A percentile compares a stretch with the other conserved stretches of the same genome.
Conservation (phyloP, 2,888 invertebrate species). For the Antheraea yamamai region DNA sequence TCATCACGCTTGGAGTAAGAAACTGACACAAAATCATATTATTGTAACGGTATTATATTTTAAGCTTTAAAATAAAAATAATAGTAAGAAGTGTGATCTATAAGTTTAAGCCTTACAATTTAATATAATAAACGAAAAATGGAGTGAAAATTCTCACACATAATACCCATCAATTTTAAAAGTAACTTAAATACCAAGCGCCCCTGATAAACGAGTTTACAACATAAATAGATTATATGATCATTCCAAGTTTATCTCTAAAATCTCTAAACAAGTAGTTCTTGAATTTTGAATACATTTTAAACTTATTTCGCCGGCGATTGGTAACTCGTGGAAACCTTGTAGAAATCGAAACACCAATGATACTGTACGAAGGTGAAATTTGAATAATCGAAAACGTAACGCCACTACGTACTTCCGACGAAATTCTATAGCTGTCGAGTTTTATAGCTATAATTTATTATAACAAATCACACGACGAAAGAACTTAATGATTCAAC, state of each 20-base stretch:
- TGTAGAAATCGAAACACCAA: background rate
- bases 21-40: too few relatives aligned
- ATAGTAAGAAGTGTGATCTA: too few relatives aligned
- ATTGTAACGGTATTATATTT: too few relatives aligned
- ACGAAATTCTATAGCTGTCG: conserved; percentile 2
- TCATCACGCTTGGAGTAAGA: too few relatives aligned
- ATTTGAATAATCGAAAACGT: background rate
- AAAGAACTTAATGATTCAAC: conserved; percentile 32
- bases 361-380: background rate
- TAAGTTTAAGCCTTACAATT: too few relatives aligned
- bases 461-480: conserved; percentile 5
- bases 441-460: conserved; percentile 12
- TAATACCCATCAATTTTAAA: background rate
- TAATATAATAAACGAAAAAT: background rate
- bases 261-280: background rate
- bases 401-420: background rate
- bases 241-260: conserved; percentile 3
- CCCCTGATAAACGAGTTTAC: background rate
- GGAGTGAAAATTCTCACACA: background rate
- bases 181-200: background rate
- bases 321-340: background rate
- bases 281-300: background rate
- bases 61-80: too few relatives aligned
- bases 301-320: background rate
- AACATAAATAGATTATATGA: background rate